phyloP scores from a whole-genome alignment of 2,113 vertebrate genomes.

The Arizona elegans region DNA sequence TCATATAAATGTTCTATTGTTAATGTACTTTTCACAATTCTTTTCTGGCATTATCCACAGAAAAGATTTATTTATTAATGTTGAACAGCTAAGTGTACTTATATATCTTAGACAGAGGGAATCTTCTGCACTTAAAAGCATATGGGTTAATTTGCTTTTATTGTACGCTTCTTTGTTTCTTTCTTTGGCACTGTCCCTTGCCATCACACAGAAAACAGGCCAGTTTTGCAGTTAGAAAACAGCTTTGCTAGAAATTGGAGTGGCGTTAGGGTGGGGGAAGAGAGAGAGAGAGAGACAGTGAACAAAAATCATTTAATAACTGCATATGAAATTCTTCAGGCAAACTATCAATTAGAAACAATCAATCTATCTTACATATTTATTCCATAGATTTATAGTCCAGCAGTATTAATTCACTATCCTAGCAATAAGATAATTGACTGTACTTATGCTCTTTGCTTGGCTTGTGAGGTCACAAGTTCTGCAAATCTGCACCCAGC shows the following conservation, averaged over 20 bases:
- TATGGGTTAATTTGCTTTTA: neutral
- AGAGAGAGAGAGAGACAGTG: neutral
- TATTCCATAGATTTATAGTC: neutral
- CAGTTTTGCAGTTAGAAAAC: neutral
- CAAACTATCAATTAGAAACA: neutral
- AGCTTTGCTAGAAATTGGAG: neutral
- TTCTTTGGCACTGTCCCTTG: neutral
- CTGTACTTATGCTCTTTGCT: neutral
- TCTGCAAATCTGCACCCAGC: neutral
- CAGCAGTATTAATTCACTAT: neutral
- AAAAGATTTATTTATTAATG: constrained; percentile 6
- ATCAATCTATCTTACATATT: neutral
- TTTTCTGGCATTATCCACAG: constrained; percentile 35
- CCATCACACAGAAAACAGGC: neutral
- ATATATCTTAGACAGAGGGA: neutral
- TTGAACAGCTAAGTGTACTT: neutral
- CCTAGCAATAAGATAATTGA: neutral
- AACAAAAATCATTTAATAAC: neutral
- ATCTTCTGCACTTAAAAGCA: neutral
- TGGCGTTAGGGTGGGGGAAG: neutral
- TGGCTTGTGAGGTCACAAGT: neutral
- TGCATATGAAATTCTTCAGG: neutral
- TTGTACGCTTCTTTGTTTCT: neutral
- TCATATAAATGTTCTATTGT: neutral
- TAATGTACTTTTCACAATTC: neutral